These are phyloP conservation scores for Polyergus mexicanus DNA, from an alignment of 1,140 invertebrate species.

Conservation along the genomic window DNA sequence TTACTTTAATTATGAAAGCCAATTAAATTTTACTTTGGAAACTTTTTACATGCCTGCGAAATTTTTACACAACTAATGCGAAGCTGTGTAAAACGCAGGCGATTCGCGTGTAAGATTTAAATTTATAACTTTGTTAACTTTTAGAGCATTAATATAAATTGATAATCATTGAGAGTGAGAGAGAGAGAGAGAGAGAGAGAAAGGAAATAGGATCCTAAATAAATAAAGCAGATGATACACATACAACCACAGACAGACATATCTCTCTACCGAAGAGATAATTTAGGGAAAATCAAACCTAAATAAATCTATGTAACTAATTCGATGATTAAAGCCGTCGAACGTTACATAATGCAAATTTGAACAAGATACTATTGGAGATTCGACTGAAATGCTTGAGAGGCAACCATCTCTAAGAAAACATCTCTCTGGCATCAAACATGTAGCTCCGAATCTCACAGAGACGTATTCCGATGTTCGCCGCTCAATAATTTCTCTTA, in stretches of 20 bases:
- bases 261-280: constrained; percentile 12
- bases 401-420: constrained; percentile 9
- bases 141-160: background rate
- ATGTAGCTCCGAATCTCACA: background rate
- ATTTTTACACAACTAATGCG: constrained; percentile 23
- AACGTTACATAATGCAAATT: constrained; percentile 49
- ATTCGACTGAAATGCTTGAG: constrained; percentile 22
- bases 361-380: constrained; percentile 49
- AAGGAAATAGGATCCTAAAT: background rate
- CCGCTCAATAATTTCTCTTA: constrained; percentile 63
- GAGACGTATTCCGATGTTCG: background rate
- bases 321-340: constrained; percentile 45
- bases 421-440: constrained; percentile 44
- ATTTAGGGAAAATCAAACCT: constrained; percentile 1
- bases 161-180: background rate
- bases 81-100: background rate
- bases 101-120: too few species aligned
- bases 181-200: too few species aligned
- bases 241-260: too few species aligned
- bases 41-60: constrained; percentile 36
- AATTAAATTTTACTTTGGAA: constrained; percentile 25
- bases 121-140: constrained; percentile 2
- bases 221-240: background rate
- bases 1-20: constrained; percentile 48
- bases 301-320: constrained; percentile 21